A percentile compares a stretch with the other conserved stretches of the same genome.
Conservation (phyloP, 2,888 invertebrate species). For the Apotomis betuletana region DNA sequence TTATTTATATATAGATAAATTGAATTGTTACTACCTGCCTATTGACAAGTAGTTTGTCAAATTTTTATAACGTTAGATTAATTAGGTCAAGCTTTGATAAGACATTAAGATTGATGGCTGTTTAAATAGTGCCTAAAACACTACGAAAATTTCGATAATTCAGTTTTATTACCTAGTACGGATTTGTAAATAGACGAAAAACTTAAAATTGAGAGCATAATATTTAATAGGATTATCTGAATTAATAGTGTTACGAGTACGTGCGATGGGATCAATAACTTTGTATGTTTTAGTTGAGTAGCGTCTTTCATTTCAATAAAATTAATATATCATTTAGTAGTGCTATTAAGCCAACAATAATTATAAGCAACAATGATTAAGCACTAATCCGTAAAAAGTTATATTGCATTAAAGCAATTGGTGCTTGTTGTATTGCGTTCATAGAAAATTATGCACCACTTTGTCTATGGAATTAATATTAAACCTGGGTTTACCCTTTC, state of each 20-base stretch:
- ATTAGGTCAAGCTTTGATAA: constrained; percentile 79
- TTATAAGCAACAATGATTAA: constrained; percentile 7
- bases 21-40: constrained; percentile 80
- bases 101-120: constrained; percentile 83
- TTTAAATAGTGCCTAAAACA: constrained; percentile 84
- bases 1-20: constrained; percentile 67
- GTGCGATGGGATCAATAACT: constrained; percentile 78
- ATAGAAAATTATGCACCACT: constrained; percentile 3
- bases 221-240: constrained; percentile 63
- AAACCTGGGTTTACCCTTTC: neutral
- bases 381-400: neutral
- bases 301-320: constrained; percentile 38
- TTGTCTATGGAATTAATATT: neutral
- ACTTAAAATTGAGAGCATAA: constrained; percentile 65
- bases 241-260: constrained; percentile 68
- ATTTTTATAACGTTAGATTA: constrained; percentile 72
- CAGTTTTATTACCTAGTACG: constrained; percentile 78
- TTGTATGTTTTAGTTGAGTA: constrained; percentile 58
- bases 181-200: constrained; percentile 70
- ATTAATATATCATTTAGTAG: constrained; percentile 19
- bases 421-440: neutral
- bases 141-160: constrained; percentile 82
- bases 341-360: constrained; percentile 22
- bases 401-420: neutral
- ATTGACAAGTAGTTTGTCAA: constrained; percentile 79